A percentile compares a stretch with the other conserved stretches of the same genome.
Evolutionary conservation across 2,888 invertebrate species (phyloP).

Genomic region (Kuschelorhynchus macadamiae): DNA sequence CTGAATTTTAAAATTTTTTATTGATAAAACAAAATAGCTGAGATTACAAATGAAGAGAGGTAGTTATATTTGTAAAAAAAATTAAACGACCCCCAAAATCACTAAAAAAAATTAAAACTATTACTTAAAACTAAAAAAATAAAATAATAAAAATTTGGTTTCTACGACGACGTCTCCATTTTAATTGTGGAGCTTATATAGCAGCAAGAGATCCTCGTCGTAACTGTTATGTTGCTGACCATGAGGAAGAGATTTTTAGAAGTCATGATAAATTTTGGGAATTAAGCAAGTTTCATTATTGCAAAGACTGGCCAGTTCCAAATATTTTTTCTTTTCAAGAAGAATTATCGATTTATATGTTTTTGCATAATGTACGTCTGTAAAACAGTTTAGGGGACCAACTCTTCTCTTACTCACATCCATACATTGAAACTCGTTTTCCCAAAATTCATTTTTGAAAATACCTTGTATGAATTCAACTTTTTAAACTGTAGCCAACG

Average conservation of each 20-base stretch:
- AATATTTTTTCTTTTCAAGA: neutral
- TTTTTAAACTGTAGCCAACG: constrained; percentile 3
- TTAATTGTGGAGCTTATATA: too few relatives aligned
- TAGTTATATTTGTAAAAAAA: too few relatives aligned
- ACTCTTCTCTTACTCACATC: neutral
- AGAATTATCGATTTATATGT: neutral
- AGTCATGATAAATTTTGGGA: neutral
- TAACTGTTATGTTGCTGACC: too few relatives aligned
- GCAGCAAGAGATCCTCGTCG: too few relatives aligned
- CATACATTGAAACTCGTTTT: neutral
- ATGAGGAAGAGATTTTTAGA: neutral
- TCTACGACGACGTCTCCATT: too few relatives aligned
- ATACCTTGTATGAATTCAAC: neutral
- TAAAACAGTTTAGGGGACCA: neutral
- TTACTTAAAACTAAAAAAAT: too few relatives aligned
- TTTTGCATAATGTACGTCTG: neutral
- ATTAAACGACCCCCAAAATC: too few relatives aligned
- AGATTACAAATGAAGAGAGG: too few relatives aligned
- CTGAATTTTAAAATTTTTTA: too few relatives aligned
- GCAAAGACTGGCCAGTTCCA: neutral
- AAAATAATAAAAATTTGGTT: too few relatives aligned
- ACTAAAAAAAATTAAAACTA: too few relatives aligned
- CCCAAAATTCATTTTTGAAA: constrained; percentile 10
- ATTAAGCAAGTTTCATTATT: neutral
- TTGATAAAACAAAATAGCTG: too few relatives aligned